Base-by-base conservation (phyloP, 1,140 invertebrate species). In the Eupeodes corollae region DNA sequence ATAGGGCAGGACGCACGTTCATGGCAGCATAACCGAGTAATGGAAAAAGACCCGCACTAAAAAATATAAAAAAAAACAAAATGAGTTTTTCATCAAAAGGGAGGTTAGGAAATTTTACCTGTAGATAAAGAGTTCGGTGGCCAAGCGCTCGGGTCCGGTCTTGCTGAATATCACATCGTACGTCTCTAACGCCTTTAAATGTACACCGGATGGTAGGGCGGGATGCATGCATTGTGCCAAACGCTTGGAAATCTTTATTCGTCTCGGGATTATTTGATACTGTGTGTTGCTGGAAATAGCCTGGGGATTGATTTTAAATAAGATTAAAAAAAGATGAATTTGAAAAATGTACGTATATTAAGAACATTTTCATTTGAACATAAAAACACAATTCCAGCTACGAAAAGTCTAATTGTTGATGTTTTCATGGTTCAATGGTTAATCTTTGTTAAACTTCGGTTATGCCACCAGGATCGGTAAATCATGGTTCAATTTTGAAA, bases 141-240 rank as follows among this genome's bases (percentile, higher is more conserved):
- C 81, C 43, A 93, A 71, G 51, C 88, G 75, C 57, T 85, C 82
- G 33, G 84, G 83, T 41, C 89, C 89, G 71, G 94, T 91, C 57
- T 83, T 87, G 64, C 87, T 87, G 70, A 96, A 95, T 60, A 95
- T 90, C 50, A 91, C 84, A 57, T 91, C 88, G 68, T 95, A 97
- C 1, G 88, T 92, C 71, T 96, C 92, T 32, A 96, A 69, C 18
- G 91, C 89, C 71, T 95, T 94, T 26, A 94, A 70, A 72, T 97
- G 92, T 18, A 96, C 92, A 47, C 88, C 91, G 50, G 84, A 82
- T 35, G 92, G 92, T 47, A 97, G 71, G 31, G 85, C 86, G 39
- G 91, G 91, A 75, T 97, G 92, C 75, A 97, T 85, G 70, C 92
- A 97, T 76, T 96, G 92, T 44, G 91, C 88, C 48, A 96, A 72